phyloP scores from a whole-genome alignment of 2,888 invertebrate species.

The Tetanocera ferruginea region DNA sequence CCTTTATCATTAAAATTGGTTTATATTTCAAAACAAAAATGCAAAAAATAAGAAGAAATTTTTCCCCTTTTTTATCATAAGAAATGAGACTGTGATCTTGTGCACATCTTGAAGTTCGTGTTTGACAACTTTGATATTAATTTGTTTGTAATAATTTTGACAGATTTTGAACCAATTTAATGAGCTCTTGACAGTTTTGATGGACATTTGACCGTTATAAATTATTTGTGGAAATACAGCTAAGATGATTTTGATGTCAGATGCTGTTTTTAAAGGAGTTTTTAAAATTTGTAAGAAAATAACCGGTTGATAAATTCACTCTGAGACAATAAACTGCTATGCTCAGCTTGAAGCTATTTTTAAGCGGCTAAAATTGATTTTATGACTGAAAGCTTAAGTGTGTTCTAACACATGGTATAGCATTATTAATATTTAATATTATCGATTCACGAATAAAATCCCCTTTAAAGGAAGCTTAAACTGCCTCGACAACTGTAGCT shows the following conservation, averaged over 20 bases:
- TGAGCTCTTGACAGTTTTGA: constrained; percentile 45
- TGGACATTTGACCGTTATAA: constrained; percentile 60
- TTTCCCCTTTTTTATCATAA: background rate
- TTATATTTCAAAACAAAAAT: background rate
- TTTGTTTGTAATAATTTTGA: constrained; percentile 29
- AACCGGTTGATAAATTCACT: background rate
- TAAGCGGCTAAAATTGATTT: no score
- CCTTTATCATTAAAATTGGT: constrained; percentile 1
- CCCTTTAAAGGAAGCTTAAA: background rate
- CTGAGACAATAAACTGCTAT: background rate
- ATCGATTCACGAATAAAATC: background rate
- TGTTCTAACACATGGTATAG: no score
- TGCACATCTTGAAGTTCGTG: constrained; percentile 11
- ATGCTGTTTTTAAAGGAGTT: background rate
- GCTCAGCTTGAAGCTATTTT: background rate
- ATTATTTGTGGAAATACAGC: background rate
- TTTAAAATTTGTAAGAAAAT: background rate
- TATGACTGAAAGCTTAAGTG: no score
- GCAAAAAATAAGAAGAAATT: background rate
- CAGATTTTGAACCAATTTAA: constrained; percentile 21
- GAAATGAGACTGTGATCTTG: constrained; percentile 10
- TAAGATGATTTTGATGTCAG: background rate
- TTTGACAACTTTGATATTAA: constrained; percentile 21
- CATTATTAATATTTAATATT: background rate
- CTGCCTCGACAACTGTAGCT: background rate